Base-by-base conservation (phyloP, 1,140 invertebrate species). In the Drosophila nigromelanica region DNA sequence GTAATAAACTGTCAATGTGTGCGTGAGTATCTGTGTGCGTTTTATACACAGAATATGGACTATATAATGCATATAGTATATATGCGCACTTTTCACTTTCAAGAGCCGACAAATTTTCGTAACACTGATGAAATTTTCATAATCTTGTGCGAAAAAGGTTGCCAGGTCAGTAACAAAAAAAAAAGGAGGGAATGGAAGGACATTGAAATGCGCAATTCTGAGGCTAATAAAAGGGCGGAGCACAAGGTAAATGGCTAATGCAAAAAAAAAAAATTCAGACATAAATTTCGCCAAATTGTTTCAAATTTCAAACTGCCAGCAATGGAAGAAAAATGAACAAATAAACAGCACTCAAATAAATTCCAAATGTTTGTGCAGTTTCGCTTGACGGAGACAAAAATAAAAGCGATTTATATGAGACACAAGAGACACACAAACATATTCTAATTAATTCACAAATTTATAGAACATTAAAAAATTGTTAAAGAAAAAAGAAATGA, bases 91-190 rank as follows among this genome's bases (percentile, higher is more conserved):
- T 75, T 63, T 69, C 81, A 69, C 71, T 78, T 70, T 77, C 42
- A 62, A 50, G 43, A 76, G 70, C 14, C 14, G 11, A 62, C 69
- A 40, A 86, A 69, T 87, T 87, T 81, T 78, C 81, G 76, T 77
- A 87, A 86, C 63, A 56, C 70, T 86, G 81, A 86, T 86, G 78
- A 86, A 86, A 86, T 82, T 80, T 78, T 52, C 72, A 74, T 62
- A 67, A 76, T 78, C 80, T 73, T 63, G 70, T 47, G 51, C 67
- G 55, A 69, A 68, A 78, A 83, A 58, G 45, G 61, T 66, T 58
- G 35, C 43, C 39, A 51, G 39, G 68, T 71, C 51, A 40, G 50
- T 35, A 39, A 39, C 39, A 11, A 30, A 43, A 27, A 50, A 27
- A 27, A 27, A 27, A 27, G 0, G 3, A 6, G 27, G 4, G 27